Evolutionary conservation across 35 echinoderm and acorn worm species (phyloP).

Genomic region (Ophioderma brevispina): DNA sequence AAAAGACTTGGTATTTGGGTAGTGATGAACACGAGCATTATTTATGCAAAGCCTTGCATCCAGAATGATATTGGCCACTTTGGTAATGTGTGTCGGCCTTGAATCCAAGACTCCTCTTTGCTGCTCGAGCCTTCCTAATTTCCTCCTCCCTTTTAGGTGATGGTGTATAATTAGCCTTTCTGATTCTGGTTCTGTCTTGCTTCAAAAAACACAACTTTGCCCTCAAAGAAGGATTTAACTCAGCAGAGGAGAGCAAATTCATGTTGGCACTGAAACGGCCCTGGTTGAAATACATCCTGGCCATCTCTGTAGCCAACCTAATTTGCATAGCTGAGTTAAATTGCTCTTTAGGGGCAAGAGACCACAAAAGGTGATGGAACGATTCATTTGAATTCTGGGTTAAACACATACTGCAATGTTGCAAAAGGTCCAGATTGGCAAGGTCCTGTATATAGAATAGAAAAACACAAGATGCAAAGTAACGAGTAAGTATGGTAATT

Average conservation of each 20-base stretch:
- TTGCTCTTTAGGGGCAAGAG: background rate
- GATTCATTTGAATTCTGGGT: background rate
- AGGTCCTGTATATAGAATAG: background rate
- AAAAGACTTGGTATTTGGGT: no score
- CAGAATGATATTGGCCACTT: background rate
- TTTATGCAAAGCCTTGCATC: background rate
- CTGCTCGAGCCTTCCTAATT: background rate
- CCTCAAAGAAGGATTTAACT: background rate
- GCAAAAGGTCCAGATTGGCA: background rate
- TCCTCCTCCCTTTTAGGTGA: background rate
- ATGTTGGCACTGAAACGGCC: conserved; percentile 8
- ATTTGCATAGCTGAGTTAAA: background rate
- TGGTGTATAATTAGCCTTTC: background rate
- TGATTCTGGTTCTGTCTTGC: background rate
- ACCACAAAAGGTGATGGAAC: background rate
- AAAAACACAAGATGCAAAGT: no score
- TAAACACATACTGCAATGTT: background rate
- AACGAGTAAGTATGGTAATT: no score
- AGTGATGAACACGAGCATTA: no score
- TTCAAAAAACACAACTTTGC: background rate
- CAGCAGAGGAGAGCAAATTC: background rate
- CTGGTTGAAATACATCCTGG: background rate
- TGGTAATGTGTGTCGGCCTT: background rate
- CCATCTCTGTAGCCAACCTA: background rate
- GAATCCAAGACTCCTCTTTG: background rate